Base-by-base conservation (phyloP, 1,140 invertebrate genomes). In the Drosophila takahashii region DNA sequence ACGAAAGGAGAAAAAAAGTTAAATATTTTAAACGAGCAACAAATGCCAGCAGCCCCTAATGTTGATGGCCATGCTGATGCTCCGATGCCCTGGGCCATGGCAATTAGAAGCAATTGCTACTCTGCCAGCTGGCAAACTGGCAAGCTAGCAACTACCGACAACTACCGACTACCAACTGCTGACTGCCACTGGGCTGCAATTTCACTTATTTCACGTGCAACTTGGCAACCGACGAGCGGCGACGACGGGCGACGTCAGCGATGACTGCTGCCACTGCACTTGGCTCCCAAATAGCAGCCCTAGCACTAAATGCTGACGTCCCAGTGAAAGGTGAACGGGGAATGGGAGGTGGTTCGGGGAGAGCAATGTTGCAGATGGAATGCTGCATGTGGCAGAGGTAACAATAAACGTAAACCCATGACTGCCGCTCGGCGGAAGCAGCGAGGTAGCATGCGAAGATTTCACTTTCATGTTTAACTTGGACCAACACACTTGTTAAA, bases 81-180 rank as follows among this genome's bases (percentile, higher is more conserved):
- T 69, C 62, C n/a, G 54, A 39, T 4, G 15, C 41, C 41, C 41
- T 9, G 34, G 75, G 83, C 76, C 72, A 77, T 77, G 72, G 83
- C 83, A 84, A 87, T 87, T 87, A 89, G 83, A 78, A 89, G 79
- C 83, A 89, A 89, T 89, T 89, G 84, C 83, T 83, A 83, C 84
- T 79, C 56, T 37, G 29, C 56, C 48, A 51, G 57, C 77, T 64
- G 53, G 79, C 64, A 61, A 69, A 44, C 66, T 36, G 52, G 45
- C 44, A 34, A 67, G 26, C 77, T 66, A 64, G 42, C 59, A 65
- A 71, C 52, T 70, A 42, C 32, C 54, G 34, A 50, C 18, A 74
- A 53, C 62, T 45, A 45, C 37, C 29, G 36, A 67, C 45, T 65
- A 45, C 45, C 66, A 70, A 64, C 61, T 65, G 59, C 61, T 64